Base-by-base conservation (phyloP, 2,888 invertebrate genomes). In the Pasiphila rectangulata region DNA sequence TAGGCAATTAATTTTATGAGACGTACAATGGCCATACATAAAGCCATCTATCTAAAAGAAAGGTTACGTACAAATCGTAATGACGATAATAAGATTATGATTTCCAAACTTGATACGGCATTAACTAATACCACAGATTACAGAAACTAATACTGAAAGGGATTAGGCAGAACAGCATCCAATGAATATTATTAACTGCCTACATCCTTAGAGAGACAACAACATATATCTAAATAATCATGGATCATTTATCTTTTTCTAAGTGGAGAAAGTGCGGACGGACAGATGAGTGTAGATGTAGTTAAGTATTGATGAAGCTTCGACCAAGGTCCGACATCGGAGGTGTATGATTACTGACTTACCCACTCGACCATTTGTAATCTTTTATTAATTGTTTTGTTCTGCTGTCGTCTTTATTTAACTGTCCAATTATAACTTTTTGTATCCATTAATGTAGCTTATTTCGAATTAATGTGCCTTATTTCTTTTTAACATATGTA, bases 181-280 rank as follows among this genome's bases (percentile, higher is more conserved):
- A 50, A 52, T 51, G 42, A 54, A 52, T 54, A 42, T 42, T n/a
- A n/a, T n/a, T n/a, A n/a, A n/a, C n/a, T n/a, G n/a, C 54, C 41
- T 43, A 56, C 46, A 46, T 45, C 44, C 42, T 48, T 27, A 12
- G 19, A 21, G 10, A 32, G 12, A 47, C 32, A 38, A 13, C 13
- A 5, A 54, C 45, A 41, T 40, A 47, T 36, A 49, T 55, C 42
- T 39, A n/a, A 38, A 51, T 52, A 56, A 51, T 47, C 37, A 46
- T 32, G 45, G 27, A 39, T 46, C 45, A 56, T 54, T 58, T 46
- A 50, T 56, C 51, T 52, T 50, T 36, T 42, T 39, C 21, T 49
- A 44, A 51, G 43, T 37, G 51, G 62, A 54, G 71, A 72, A 72
- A 72, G 72, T 62, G 40, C 53, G 53, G 57, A 54, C 47, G 54